A percentile compares a stretch with the other conserved stretches of the same genome.
phyloP scores from a whole-genome alignment of 2,113 vertebrate species.

The Heterotis niloticus region DNA sequence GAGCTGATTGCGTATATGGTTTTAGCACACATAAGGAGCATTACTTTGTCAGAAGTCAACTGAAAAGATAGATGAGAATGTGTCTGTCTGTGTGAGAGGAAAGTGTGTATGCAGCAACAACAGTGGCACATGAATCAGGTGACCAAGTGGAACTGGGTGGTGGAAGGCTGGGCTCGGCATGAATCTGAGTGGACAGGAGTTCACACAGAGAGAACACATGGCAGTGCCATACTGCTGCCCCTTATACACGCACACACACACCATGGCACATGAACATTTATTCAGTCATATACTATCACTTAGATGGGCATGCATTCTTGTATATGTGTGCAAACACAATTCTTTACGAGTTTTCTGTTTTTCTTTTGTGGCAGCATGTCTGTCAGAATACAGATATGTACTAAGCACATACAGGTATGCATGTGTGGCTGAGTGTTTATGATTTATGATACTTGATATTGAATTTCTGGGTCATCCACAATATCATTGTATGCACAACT shows the following conservation, averaged over 20 bases:
- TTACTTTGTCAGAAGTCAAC: no score
- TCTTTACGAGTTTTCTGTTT: neutral
- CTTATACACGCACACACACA: conserved; percentile 25
- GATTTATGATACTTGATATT: conserved; percentile 28
- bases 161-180: conserved; percentile 36
- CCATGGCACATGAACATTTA: neutral
- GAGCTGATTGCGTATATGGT: no score
- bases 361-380: neutral
- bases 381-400: neutral
- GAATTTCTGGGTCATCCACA: conserved; percentile 20
- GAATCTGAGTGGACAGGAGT: conserved; percentile 49
- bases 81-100: conserved; percentile 3
- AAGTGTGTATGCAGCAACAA: neutral
- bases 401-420: neutral
- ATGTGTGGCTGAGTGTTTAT: neutral
- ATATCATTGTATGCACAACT: conserved; percentile 8
- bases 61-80: neutral
- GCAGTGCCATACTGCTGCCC: conserved; percentile 45
- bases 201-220: conserved; percentile 63
- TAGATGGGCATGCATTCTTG: neutral
- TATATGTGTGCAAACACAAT: neutral
- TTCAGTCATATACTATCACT: neutral
- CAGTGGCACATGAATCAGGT: conserved; percentile 13
- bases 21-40: no score
- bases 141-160: conserved; percentile 11